Conservation (phyloP, 2,113 vertebrate species). For the Solea senegalensis region DNA sequence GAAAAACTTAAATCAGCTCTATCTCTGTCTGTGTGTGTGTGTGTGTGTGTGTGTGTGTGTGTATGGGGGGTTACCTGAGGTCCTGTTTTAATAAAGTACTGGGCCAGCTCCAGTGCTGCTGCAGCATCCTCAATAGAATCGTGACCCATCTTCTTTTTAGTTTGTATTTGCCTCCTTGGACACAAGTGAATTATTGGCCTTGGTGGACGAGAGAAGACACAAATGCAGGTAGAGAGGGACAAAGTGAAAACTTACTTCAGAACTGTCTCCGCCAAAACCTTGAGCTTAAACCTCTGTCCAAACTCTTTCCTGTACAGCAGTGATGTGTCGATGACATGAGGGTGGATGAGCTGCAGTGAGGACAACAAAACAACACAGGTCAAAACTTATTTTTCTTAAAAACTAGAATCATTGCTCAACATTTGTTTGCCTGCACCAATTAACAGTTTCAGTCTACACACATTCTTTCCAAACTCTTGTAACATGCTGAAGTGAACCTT, state of each 20-base stretch:
- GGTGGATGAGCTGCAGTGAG: slow-evolving; percentile 86
- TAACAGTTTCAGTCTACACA: too few species aligned
- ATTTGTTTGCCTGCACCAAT: too few species aligned
- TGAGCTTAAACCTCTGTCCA: slow-evolving; percentile 87
- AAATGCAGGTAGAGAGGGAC: background rate
- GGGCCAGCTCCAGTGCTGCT: slow-evolving; percentile 87
- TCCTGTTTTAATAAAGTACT: slow-evolving; percentile 88
- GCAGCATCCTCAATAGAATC: slow-evolving; percentile 88
- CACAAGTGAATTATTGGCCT: background rate
- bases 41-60: background rate
- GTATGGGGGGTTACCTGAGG: slow-evolving; percentile 80
- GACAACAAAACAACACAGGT: background rate
- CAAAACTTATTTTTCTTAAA: background rate
- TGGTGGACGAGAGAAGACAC: background rate
- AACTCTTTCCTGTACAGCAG: slow-evolving; percentile 85
- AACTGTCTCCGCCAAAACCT: slow-evolving; percentile 85
- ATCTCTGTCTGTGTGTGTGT: background rate
- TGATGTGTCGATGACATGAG: slow-evolving; percentile 90
- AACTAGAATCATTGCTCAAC: too few species aligned
- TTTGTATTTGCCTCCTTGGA: slow-evolving; percentile 87
- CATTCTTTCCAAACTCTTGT: too few species aligned
- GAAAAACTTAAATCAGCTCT: background rate
- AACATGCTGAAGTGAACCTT: too few species aligned
- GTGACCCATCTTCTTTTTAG: slow-evolving; percentile 80
- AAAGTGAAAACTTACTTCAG: slow-evolving; percentile 83